phyloP scores from a whole-genome alignment of 1,140 invertebrate genomes.

The Bilobella aurantiaca region DNA sequence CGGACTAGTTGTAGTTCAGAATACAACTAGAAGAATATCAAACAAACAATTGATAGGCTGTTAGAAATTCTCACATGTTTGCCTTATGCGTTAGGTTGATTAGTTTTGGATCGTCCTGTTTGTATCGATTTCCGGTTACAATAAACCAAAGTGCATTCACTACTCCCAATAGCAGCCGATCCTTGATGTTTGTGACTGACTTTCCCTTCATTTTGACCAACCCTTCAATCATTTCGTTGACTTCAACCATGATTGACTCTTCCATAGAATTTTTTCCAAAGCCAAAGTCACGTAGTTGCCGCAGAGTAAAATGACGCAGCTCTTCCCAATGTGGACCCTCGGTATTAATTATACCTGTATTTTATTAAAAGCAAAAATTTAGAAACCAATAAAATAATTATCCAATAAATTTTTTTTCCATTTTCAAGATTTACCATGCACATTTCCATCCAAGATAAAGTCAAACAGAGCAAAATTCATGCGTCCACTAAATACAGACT shows the following conservation, averaged over 20 bases:
- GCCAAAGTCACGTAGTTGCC: constrained; percentile 18
- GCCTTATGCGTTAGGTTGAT: constrained; percentile 2
- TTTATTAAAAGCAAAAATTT: too few relatives aligned
- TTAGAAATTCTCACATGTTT: background rate
- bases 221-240: constrained; percentile 6
- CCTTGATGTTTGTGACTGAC: constrained; percentile 2
- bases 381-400: background rate
- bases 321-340: constrained; percentile 9
- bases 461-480: background rate
- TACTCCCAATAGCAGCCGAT: background rate
- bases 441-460: background rate
- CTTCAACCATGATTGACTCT: constrained; percentile 7
- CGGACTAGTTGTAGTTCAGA: too few relatives aligned
- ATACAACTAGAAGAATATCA: too few relatives aligned
- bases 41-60: background rate
- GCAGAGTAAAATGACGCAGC: constrained; percentile 9
- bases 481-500: constrained; percentile 11
- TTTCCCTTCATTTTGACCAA: background rate
- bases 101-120: constrained; percentile 9
- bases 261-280: constrained; percentile 15
- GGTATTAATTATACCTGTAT: background rate
- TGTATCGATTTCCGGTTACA: constrained; percentile 6
- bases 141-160: constrained; percentile 13
- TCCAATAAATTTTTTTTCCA: background rate
- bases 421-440: background rate